A percentile compares a stretch with the other conserved stretches of the same genome.
These are phyloP conservation scores for Erebia epiphron DNA, from an alignment of 2,888 invertebrate species.

Conservation along the genomic window DNA sequence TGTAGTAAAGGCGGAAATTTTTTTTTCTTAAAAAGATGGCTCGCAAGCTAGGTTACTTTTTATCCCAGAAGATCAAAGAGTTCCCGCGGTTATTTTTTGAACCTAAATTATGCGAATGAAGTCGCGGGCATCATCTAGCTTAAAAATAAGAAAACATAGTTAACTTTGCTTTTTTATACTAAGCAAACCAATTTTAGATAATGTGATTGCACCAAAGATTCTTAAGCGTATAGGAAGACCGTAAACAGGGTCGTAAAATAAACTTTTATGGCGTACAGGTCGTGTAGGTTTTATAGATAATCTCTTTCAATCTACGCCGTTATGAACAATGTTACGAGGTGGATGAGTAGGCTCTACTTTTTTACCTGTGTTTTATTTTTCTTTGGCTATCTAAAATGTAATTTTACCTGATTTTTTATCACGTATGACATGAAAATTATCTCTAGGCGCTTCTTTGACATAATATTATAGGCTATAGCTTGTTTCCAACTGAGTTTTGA, in stretches of 20 bases:
- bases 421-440: neutral
- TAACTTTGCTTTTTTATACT: neutral
- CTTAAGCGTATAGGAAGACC: slow-evolving; percentile 26
- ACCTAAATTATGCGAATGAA: no score
- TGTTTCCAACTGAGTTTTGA: no score
- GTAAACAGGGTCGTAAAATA: slow-evolving; percentile 30
- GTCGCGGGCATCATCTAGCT: no score
- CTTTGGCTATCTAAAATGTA: neutral
- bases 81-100: no score
- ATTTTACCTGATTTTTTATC: neutral
- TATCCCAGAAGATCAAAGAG: no score
- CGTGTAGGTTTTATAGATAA: slow-evolving; percentile 34
- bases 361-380: neutral
- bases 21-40: no score
- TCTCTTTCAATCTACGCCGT: slow-evolving; percentile 36
- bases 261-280: slow-evolving; percentile 34
- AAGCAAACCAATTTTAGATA: slow-evolving; percentile 9
- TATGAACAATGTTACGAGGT: slow-evolving; percentile 26
- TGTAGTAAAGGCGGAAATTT: neutral
- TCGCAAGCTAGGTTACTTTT: no score
- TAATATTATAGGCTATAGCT: no score
- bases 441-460: neutral
- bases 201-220: slow-evolving; percentile 19
- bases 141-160: no score
- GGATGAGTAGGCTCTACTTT: neutral